These are phyloP conservation scores for Hoplostethus atlanticus DNA, from an alignment of 2,797 vertebrate genomes.

Conservation along the genomic window DNA sequence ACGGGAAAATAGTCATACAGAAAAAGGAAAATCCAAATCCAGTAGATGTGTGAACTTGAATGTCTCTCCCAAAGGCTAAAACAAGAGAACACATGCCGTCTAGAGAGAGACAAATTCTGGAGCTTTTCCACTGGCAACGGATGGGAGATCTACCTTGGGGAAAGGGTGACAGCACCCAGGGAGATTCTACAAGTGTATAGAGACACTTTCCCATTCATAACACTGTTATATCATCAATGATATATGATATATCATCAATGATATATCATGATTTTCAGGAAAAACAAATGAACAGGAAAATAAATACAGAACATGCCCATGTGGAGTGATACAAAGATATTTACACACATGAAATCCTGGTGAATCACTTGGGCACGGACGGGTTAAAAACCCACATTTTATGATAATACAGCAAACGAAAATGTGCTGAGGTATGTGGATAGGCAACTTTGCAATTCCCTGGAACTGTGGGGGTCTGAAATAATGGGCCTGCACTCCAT, in stretches of 20 bases:
- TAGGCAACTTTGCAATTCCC: constrained; percentile 82
- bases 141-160: too few species aligned
- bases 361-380: constrained; percentile 34
- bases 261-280: background rate
- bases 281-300: background rate
- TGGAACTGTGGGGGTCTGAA: constrained; percentile 82
- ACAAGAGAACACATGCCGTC: too few species aligned
- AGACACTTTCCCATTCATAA: too few species aligned
- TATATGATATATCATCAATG: constrained; percentile 1
- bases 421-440: constrained; percentile 75
- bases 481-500: constrained; percentile 83
- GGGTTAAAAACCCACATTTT: constrained; percentile 62
- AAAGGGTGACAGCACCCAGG: too few species aligned
- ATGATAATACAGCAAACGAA: constrained; percentile 71
- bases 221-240: constrained; percentile 1
- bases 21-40: too few species aligned
- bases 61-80: too few species aligned
- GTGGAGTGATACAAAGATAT: constrained; percentile 6
- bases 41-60: too few species aligned
- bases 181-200: too few species aligned
- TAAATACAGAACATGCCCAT: background rate
- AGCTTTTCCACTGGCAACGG: too few species aligned
- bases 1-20: too few species aligned
- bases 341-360: constrained; percentile 22
- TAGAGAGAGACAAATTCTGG: too few species aligned